phyloP scores from a whole-genome alignment of 1,140 invertebrate genomes.

The Leptestheria dahalacensis region DNA sequence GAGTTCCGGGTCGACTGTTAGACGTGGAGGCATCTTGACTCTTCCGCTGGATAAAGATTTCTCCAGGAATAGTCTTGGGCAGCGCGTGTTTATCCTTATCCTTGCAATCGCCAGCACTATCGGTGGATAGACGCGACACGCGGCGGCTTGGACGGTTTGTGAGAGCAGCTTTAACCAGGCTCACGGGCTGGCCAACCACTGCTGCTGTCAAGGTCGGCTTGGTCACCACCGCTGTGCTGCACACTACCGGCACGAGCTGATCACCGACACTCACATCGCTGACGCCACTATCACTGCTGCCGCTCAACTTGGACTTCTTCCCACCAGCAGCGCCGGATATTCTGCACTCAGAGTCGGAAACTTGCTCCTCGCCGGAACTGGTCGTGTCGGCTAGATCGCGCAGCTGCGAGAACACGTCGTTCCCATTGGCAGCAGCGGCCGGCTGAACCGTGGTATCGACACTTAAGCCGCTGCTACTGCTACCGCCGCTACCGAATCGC shows the following conservation, averaged over 20 bases:
- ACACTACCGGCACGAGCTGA: background rate
- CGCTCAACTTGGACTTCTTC: slow-evolving; percentile 16
- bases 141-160: slow-evolving; percentile 11
- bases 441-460: slow-evolving; percentile 20
- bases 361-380: slow-evolving; percentile 9
- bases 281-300: slow-evolving; percentile 15
- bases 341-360: slow-evolving; percentile 1
- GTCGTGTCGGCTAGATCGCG: background rate
- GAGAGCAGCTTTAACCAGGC: background rate
- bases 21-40: slow-evolving; percentile 29
- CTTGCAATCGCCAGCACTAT: slow-evolving; percentile 11
- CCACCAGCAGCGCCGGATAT: background rate
- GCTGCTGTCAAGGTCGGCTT: slow-evolving; percentile 1
- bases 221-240: background rate
- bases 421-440: background rate
- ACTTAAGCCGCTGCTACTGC: slow-evolving; percentile 32
- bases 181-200: background rate
- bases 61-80: slow-evolving; percentile 6
- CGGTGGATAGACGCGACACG: slow-evolving; percentile 7
- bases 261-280: slow-evolving; percentile 16
- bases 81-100: slow-evolving; percentile 5
- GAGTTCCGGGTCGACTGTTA: slow-evolving; percentile 60
- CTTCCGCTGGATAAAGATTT: slow-evolving; percentile 6
- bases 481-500: slow-evolving; percentile 11
- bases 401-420: background rate